These are phyloP conservation scores for Diprion similis DNA, from an alignment of 1,140 invertebrate species.

Conservation along the genomic window DNA sequence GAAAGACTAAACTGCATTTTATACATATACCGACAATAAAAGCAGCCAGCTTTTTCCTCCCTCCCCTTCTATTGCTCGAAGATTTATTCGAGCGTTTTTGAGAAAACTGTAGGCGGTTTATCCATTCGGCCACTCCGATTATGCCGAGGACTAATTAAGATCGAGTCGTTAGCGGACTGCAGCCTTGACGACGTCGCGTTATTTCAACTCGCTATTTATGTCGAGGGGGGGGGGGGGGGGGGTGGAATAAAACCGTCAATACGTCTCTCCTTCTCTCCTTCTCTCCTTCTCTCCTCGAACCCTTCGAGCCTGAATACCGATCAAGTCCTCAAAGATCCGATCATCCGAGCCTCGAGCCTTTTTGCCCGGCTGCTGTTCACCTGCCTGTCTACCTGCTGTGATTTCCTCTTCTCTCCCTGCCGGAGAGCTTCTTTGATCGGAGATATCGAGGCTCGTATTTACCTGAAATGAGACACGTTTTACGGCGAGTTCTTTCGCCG, in stretches of 20 bases:
- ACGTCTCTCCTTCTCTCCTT: background rate
- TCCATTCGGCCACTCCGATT: too few species aligned
- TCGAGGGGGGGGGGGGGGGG: background rate
- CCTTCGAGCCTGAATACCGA: background rate
- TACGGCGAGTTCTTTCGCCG: too few species aligned
- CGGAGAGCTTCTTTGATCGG: too few species aligned
- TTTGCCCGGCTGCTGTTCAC: background rate
- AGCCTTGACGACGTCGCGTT: background rate
- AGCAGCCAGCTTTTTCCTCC: too few species aligned
- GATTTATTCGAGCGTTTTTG: too few species aligned
- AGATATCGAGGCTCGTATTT: too few species aligned
- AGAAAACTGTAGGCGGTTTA: too few species aligned
- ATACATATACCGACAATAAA: too few species aligned
- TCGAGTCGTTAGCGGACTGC: background rate
- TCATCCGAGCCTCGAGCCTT: background rate
- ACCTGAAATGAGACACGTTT: background rate
- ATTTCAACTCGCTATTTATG: background rate
- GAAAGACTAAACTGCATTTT: too few species aligned
- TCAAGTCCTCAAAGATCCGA: slow-evolving; percentile 7
- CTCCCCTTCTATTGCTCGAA: too few species aligned
- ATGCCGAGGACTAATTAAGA: background rate
- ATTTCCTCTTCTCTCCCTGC: too few species aligned
- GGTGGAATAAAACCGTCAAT: background rate
- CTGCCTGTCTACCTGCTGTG: too few species aligned
- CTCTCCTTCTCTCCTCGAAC: background rate